Evolutionary conservation across 35 echinoderm and acorn worm genomes (phyloP), one percentile per base, ranked within the genome.

Genomic region (Apostichopus californicus): DNA sequence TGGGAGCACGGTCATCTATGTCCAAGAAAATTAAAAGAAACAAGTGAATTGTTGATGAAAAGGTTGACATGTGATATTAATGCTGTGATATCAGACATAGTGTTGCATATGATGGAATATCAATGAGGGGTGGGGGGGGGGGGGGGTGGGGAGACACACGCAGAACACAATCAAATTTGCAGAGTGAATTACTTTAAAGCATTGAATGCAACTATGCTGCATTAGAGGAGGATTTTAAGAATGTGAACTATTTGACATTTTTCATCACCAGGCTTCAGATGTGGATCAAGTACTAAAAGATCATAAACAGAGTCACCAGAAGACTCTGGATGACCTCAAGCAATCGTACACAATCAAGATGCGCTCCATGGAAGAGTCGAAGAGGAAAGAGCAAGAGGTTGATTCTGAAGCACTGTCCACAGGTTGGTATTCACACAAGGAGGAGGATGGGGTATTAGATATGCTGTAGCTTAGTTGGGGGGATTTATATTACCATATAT

Each of bases 321-420:
- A 85, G 55, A 54, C 78, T 0, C 17, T 97, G 56, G 86, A 92
- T 21, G 93, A 97, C 52, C 77, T 97, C 17, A 78, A 93, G 86
- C 54, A 88, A 9, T 72, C 80, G 8, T 92, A 95, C 93, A 23
- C 88, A 12, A 52, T 91, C 25, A 91, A 97, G 86, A 84, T 97
- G 85, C 77, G 87, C 55, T 87, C 60, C 9, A 82, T 90, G 26
- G 93, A 97, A 61, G 91, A 90, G 7, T 91, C 91, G 26, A 90
- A 73, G 21, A 90, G 66, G 79, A 92, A 84, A 59, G 93, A 97
- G 34, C 79, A 89, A 52, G 85, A 93, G 59, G 77, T 88, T 17
- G 95, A 97, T 78, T 63, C 90, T 3, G 79, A 94, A 56, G 93
- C 95, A 22, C 78, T 90, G 18, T 28, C 90, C 24, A 94, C 87